Evolutionary conservation across 2,797 vertebrate genomes (phyloP).

Genomic region (Scyliorhinus canicula): DNA sequence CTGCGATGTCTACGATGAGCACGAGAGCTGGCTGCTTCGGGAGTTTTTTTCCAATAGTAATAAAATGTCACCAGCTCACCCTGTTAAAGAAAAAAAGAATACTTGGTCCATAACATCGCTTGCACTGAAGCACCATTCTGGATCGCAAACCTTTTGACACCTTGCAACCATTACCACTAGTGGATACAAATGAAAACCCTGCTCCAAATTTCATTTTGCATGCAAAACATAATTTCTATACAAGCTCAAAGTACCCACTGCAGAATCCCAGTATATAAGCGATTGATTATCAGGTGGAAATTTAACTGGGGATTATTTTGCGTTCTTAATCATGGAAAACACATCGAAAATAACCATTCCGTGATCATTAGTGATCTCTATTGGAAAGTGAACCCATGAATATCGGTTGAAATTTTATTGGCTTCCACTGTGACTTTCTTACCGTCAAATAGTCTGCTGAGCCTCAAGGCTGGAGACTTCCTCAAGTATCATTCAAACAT

Average conservation of each 20-base stretch:
- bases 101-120: too few species aligned
- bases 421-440: background rate
- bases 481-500: too few species aligned
- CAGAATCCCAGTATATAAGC: background rate
- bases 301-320: background rate
- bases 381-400: background rate
- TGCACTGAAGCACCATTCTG: background rate
- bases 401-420: background rate
- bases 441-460: background rate
- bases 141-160: background rate
- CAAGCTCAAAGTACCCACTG: background rate
- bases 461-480: background rate
- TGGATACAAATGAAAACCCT: background rate
- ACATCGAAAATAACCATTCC: background rate
- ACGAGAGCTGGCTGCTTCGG: conserved; percentile 90
- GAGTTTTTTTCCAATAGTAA: conserved; percentile 99
- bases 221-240: background rate
- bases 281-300: background rate
- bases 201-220: background rate
- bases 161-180: background rate
- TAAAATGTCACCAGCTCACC: conserved; percentile 98
- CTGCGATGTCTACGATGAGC: conserved; percentile 93
- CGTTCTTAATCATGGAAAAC: background rate
- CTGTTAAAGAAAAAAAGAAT: conserved; percentile 55
- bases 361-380: background rate